Base-by-base conservation (phyloP, 92 coral and sea anemone species). In the Micromussa lordhowensis region DNA sequence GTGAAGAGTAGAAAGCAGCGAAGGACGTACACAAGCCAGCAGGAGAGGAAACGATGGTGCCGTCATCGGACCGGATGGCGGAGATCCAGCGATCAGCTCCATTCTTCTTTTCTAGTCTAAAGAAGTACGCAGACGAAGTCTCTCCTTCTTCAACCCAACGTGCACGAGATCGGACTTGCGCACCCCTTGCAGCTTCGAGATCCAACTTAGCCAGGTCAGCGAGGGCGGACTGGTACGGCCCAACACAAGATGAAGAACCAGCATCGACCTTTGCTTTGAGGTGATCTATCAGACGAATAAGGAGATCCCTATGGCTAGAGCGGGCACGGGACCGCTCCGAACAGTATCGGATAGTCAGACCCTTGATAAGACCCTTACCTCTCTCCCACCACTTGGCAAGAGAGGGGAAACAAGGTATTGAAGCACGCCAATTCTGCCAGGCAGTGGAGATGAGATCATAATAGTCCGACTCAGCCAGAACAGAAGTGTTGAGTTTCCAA, bases 101-200 rank as follows among this genome's bases (percentile, higher is more conserved):
- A 0, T 22, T 36, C 19, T 77, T 77, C 8, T 51, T 49, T 40
- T 48, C 81, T 0, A 77, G 36, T 0, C 75, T 26, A 40, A 68
- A 80, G 31, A 88, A 88, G 55, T 36, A 88, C 1, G 86, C 3
- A 0, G 90, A 87, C 1, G 86, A 87, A 13, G 78, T 22, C 24
- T 87, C 90, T 19, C 80, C 90, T 26, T 87, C 87, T 80, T 88
- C 91, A 0, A 29, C 86, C 86, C 91, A 88, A 12, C 68, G 19
- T 29, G 30, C 61, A 1, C 86, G 86, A 13, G 81, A 80, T 0
- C 91, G 69, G 49, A 88, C 49, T 63, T 81, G 79, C 1, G 78
- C 80, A 11, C 86, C 91, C 21, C 18, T 68, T 15, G 82, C 84
- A 0, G 32, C 88, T n/a, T 32, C 26, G 0, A 0, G 30, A 19